Evolutionary conservation across 2,888 invertebrate species (phyloP).

Genomic region (Lacanobia wlatinum): DNA sequence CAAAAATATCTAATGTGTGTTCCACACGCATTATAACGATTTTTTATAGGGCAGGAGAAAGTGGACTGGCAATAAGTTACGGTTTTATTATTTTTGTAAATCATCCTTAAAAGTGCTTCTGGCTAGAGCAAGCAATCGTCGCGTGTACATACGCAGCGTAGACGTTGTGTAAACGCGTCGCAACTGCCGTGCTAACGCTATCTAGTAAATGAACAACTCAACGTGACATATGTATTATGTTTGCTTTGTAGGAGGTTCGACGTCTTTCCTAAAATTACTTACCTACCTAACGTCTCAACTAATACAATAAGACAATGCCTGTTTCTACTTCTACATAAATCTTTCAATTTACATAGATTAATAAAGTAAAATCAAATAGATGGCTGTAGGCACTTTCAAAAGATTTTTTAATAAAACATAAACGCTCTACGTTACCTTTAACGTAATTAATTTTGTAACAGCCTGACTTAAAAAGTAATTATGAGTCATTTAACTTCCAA

Average conservation of each 20-base stretch:
- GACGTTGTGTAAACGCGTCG: neutral
- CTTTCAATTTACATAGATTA: neutral
- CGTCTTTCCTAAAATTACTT: too few species aligned
- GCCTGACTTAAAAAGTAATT: conserved; percentile 35
- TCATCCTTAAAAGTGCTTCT: neutral
- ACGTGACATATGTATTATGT: too few species aligned
- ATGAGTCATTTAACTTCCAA: conserved; percentile 19
- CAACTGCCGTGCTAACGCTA: neutral
- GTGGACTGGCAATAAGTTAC: neutral
- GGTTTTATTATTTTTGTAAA: neutral
- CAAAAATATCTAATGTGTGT: conserved; percentile 11
- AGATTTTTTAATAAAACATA: conserved; percentile 20
- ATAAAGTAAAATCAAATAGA: neutral
- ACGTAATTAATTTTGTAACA: conserved; percentile 2
- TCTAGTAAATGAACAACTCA: neutral
- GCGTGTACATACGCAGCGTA: neutral
- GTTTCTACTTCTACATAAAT: neutral
- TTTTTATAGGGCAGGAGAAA: conserved; percentile 1
- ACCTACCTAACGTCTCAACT: neutral
- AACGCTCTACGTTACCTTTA: neutral
- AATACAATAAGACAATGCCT: too few species aligned
- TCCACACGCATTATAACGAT: conserved; percentile 32
- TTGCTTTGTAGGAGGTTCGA: too few species aligned
- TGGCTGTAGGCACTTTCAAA: neutral
- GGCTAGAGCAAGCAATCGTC: neutral